Base-by-base conservation (phyloP, 2,888 invertebrate species). In the Erpobdella octoculata region DNA sequence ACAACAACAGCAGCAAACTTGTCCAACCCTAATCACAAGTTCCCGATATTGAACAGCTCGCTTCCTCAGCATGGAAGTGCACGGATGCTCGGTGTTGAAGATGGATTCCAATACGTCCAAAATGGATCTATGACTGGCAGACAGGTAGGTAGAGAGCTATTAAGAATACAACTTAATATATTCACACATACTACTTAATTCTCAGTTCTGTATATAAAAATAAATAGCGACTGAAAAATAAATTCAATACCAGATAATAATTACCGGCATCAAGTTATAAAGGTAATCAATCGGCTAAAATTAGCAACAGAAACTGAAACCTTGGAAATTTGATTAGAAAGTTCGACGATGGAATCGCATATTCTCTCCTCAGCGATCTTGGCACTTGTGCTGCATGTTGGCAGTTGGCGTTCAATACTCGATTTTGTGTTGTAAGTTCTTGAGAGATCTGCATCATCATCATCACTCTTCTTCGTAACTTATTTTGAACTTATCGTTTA, bases 391-490 rank as follows among this genome's bases (percentile, higher is more conserved):
- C 83, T 80, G 2, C 82, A 81, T 68, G 83, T 84, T 5, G 85
- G 84, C 65, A 85, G 76, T 75, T 85, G 83, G 72, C 83, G 81
- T 75, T 85, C 85, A 67, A 84, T 73, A 2, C 81, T 79, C 68
- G 83, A 80, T 78, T 85, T 85, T 71, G 80, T 79, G 73, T 82
- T 81, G 73, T 81, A 84, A 71, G 79, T 79, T 73, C 81, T 80
- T 5, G 81, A 82, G 31, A 84, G 78, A 72, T 84, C 76, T 76
- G 59, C 36, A 5, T 31, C 21, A 70, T 21, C 53, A 53, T 53
- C 53, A 53, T 48, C 12, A 6, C 25, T 12, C 5, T 21, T n/a
- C 18, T 46, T 21, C 46, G 18, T 5, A n/a, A 18, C 18, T 46
- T 21, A 46, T 46, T 5, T n/a, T 3, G 18, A 46, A 46, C 5